These are phyloP conservation scores for Scarus forsteni DNA, from an alignment of 2,797 vertebrate species.

Conservation along the genomic window DNA sequence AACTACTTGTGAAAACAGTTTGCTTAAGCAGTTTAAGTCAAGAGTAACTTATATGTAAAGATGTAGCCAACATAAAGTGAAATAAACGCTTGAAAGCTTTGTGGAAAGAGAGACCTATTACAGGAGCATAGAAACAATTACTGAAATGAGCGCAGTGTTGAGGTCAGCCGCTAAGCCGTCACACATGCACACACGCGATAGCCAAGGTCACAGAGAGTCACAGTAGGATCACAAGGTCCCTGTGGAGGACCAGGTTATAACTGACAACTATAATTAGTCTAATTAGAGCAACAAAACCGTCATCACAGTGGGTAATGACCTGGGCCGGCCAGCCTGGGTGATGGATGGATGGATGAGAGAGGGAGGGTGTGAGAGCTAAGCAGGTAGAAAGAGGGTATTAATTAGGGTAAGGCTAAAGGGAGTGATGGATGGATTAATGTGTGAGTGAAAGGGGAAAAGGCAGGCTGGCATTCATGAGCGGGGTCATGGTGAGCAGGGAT, in stretches of 20 bases:
- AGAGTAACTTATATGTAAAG: neutral
- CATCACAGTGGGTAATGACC: constrained; percentile 81
- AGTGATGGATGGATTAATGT: constrained; percentile 61
- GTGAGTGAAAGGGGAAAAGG: constrained; percentile 14
- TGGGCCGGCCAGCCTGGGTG: constrained; percentile 69
- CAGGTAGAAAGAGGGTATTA: constrained; percentile 57
- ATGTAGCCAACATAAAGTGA: too few relatives aligned
- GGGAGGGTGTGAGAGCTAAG: constrained; percentile 26
- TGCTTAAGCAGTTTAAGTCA: neutral
- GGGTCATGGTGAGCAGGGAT: constrained; percentile 24
- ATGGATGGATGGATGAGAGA: constrained; percentile 58
- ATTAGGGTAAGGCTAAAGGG: constrained; percentile 60
- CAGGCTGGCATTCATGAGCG: constrained; percentile 32
- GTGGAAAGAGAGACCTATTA: neutral
- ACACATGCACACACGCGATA: constrained; percentile 33
- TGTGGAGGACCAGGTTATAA: constrained; percentile 77
- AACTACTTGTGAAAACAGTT: too few relatives aligned
- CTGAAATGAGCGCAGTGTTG: constrained; percentile 8
- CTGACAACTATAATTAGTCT: constrained; percentile 81
- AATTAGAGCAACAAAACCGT: constrained; percentile 82
- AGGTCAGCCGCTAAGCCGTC: constrained; percentile 59
- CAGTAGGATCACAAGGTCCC: constrained; percentile 76
- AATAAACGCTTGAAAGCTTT: too few relatives aligned
- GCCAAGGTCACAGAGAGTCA: constrained; percentile 75
- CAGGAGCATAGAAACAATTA: constrained; percentile 1